A percentile compares a stretch with the other conserved stretches of the same genome.
Conservation (phyloP, 2,797 vertebrate species). For the Linurgus olivaceus region DNA sequence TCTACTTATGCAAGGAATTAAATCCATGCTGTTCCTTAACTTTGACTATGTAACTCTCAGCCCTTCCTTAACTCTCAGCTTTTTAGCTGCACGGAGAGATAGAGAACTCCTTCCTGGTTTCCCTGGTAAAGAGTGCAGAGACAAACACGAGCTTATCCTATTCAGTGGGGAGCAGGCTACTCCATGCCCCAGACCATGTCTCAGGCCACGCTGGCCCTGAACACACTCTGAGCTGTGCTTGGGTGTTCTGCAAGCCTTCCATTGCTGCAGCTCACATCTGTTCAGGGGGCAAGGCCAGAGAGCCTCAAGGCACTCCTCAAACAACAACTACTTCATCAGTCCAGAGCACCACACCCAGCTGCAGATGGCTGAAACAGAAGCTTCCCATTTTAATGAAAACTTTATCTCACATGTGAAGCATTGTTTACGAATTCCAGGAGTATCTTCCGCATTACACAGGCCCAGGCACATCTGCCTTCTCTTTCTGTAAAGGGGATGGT, state of each 20-base stretch:
- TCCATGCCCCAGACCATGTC: background rate
- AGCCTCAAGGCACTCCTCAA: background rate
- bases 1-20: background rate
- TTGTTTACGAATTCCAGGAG: slow-evolving; percentile 48
- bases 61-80: background rate
- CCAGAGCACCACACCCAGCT: background rate
- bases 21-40: background rate
- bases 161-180: accelerated
- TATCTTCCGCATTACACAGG: background rate
- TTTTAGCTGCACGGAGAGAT: accelerated
- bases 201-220: background rate
- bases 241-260: background rate
- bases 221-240: background rate
- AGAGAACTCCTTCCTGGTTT: background rate
- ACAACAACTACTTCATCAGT: slow-evolving; percentile 24
- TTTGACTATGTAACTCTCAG: background rate
- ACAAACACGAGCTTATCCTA: background rate
- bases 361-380: slow-evolving; percentile 34
- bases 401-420: slow-evolving; percentile 16
- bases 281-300: background rate
- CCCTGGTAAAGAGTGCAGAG: background rate
- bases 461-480: slow-evolving; percentile 6
- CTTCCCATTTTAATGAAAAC: slow-evolving; percentile 29
- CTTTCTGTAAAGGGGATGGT: background rate
- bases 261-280: background rate